Evolutionary conservation across 2,797 vertebrate genomes (phyloP).

Genomic region (Myripristis jacobus): DNA sequence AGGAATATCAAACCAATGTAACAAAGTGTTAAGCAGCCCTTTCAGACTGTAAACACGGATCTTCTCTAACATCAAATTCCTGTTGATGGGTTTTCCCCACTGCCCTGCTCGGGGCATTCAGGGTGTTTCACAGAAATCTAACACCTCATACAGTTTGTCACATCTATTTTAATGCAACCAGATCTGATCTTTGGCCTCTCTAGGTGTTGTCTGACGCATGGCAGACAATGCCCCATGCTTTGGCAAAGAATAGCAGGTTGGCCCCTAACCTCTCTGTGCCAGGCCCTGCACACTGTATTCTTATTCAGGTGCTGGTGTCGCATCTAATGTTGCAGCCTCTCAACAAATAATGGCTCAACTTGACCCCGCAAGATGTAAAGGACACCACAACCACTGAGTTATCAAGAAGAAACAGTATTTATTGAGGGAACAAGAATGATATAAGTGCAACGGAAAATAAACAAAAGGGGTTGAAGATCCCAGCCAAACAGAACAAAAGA

Average conservation of each 20-base stretch:
- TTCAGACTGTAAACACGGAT: not conserved
- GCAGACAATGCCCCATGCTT: conserved; percentile 1
- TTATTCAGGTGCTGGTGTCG: conserved; percentile 7
- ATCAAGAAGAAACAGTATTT: too few relatives aligned
- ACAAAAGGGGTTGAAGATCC: too few relatives aligned
- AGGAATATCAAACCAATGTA: conserved; percentile 26
- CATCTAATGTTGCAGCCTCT: not conserved
- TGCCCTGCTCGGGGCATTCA: not conserved
- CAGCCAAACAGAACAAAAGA: too few relatives aligned
- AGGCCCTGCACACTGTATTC: conserved; percentile 5
- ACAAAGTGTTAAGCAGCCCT: too few relatives aligned
- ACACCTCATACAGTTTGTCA: not conserved
- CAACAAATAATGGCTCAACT: too few relatives aligned
- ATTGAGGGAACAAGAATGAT: too few relatives aligned
- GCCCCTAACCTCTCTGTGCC: conserved; percentile 11
- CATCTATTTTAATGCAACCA: conserved; percentile 30
- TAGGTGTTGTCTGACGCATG: conserved; percentile 8
- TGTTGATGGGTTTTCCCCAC: not conserved
- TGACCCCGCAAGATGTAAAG: too few relatives aligned
- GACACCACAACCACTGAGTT: too few relatives aligned
- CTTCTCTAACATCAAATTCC: not conserved
- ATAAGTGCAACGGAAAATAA: too few relatives aligned
- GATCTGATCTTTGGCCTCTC: conserved; percentile 2
- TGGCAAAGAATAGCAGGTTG: conserved; percentile 7
- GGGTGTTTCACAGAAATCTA: conserved; percentile 19